A percentile compares a stretch with the other conserved stretches of the same genome.
Conservation (phyloP, 2,888 invertebrate genomes). For the Liodrosophila aerea region DNA sequence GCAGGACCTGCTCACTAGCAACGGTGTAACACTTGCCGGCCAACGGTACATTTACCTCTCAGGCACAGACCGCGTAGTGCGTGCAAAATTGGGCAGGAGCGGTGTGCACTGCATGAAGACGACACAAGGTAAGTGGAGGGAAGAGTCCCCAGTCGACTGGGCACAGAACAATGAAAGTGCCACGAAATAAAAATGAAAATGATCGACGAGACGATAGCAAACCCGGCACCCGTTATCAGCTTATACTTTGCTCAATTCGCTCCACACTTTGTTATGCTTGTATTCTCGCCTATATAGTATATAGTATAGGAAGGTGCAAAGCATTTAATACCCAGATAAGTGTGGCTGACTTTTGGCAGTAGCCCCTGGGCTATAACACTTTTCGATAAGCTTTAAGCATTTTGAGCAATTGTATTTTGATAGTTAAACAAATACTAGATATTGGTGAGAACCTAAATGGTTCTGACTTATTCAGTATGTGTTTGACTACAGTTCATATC, state of each 20-base stretch:
- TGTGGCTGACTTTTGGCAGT: conserved; percentile 29
- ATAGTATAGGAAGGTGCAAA: conserved; percentile 55
- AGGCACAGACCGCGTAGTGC: conserved; percentile 95
- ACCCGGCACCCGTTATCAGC: background rate
- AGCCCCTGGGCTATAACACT: conserved; percentile 17
- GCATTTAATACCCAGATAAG: conserved; percentile 54
- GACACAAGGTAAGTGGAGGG: conserved; percentile 88
- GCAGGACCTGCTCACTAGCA: conserved; percentile 93
- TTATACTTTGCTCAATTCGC: background rate
- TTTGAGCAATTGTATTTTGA: conserved; percentile 16
- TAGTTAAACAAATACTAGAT: no score
- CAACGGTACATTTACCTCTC: conserved; percentile 97
- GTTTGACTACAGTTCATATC: no score
- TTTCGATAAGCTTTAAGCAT: conserved; percentile 47
- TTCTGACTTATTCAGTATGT: no score
- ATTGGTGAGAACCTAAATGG: no score
- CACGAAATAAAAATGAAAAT: no score
- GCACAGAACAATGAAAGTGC: no score
- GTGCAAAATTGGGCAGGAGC: conserved; percentile 96
- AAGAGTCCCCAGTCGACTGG: background rate
- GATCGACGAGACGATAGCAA: no score
- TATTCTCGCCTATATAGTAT: no score
- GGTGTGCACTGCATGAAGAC: conserved; percentile 98
- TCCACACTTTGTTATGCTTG: background rate
- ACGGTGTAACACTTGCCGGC: conserved; percentile 95